These are phyloP conservation scores for Otis tarda DNA, from an alignment of 2,113 vertebrate species.

Conservation along the genomic window DNA sequence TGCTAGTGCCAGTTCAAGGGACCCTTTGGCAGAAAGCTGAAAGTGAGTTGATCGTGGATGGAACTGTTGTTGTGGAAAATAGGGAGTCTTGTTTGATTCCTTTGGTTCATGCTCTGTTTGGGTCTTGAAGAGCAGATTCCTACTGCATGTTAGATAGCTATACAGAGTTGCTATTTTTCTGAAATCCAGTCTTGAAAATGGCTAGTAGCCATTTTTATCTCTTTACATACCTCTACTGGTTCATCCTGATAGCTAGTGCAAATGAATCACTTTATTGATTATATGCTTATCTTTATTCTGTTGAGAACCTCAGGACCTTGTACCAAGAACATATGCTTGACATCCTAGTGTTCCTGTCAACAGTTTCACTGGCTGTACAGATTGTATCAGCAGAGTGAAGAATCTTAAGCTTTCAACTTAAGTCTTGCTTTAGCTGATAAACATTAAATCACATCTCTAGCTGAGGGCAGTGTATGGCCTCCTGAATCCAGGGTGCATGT, in stretches of 20 bases:
- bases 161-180: background rate
- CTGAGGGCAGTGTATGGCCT: background rate
- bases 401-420: background rate
- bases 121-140: background rate
- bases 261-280: background rate
- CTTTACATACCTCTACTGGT: constrained; percentile 12
- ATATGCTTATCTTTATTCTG: background rate
- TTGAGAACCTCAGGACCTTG: background rate
- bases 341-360: background rate
- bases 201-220: background rate
- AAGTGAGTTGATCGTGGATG: background rate
- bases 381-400: background rate
- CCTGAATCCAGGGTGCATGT: fast-evolving
- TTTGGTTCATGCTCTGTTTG: background rate
- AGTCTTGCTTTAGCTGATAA: background rate
- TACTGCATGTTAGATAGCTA: background rate
- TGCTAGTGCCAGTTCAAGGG: background rate
- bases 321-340: background rate
- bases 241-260: background rate
- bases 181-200: background rate
- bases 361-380: background rate
- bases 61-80: background rate
- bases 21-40: background rate
- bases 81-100: background rate
- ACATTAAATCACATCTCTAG: background rate